Evolutionary conservation across 2,797 vertebrate genomes (phyloP), one percentile per base, ranked within the genome.

Genomic region (Manis pentadactyla): DNA sequence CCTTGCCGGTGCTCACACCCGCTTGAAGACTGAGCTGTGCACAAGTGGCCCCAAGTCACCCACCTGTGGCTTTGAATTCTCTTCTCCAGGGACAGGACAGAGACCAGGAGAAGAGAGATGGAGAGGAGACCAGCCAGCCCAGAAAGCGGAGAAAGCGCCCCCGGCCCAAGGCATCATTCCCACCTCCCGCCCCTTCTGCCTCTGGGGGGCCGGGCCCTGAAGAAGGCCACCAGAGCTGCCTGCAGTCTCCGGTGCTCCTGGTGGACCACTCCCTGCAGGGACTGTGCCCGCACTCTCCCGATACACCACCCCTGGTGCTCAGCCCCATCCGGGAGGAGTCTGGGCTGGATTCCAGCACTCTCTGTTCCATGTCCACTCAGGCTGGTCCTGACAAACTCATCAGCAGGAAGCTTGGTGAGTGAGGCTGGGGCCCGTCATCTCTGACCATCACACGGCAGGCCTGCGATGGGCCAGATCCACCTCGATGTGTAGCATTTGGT

Each of bases 221-320:
- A 39, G 57, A 96, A 23, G 88, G 93, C 83, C 98, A 97, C 94
- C 98, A 98, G 83, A 99, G 99, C 95, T 98, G 98, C 74, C 98
- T 99, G 29, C 98, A 97, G n/a, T 98, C 98, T 0, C 98, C 99
- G 0, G 96, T 98, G 25, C 98, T 98, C 91, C 97, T 99, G 71
- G 97, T 98, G 34, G 98, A 98, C 59, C 96, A 97, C 14, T 96
- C 98, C 12, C 97, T 98, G 69, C 97, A 98, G 57, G 97, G 98
- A 31, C 27, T 98, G 49, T 97, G 98, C 81, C 98, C 98, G 68
- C 96, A 95, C 71, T 98, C 98, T 0, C 98, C 98, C 0, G 99
- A 99, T 92, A 99, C 99, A 0, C 99, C 99, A 0, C 99, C 98
- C 0, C 99, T 98, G 0, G 99, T 99, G 99, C 98, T 99, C 66